Evolutionary conservation across 2,888 invertebrate genomes (phyloP).

Genomic region (Drosophila differens): DNA sequence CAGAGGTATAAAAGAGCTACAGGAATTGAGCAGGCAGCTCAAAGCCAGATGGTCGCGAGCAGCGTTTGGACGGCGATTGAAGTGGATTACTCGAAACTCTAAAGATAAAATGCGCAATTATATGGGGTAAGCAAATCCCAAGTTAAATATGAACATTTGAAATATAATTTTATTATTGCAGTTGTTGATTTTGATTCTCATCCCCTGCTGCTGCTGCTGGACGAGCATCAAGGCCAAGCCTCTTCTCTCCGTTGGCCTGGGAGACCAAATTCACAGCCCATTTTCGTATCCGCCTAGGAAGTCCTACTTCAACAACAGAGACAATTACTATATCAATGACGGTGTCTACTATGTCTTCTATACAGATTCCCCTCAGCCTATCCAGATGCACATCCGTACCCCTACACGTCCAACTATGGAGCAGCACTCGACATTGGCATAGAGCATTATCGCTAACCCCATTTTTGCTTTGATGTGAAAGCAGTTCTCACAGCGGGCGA

Average conservation of each 20-base stretch:
- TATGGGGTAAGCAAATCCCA: conserved; percentile 39
- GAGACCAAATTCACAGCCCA: conserved; percentile 43
- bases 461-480: conserved; percentile 54
- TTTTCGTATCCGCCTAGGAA: conserved; percentile 29
- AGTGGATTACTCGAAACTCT: background rate
- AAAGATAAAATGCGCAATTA: conserved; percentile 54
- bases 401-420: conserved; percentile 36
- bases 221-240: conserved; percentile 55
- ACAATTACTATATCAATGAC: conserved; percentile 37
- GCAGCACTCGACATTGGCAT: conserved; percentile 56
- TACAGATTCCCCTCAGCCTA: conserved; percentile 37
- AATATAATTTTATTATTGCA: conserved; percentile 32
- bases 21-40: conserved; percentile 23
- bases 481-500: conserved; percentile 26
- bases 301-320: conserved; percentile 47
- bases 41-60: conserved; percentile 20
- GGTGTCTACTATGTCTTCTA: conserved; percentile 13
- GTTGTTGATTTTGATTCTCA: conserved; percentile 33
- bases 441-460: conserved; percentile 61
- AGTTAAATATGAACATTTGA: background rate
- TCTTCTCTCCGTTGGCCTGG: conserved; percentile 57
- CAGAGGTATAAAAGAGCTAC: conserved; percentile 57
- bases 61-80: conserved; percentile 8
- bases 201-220: conserved; percentile 31
- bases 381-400: conserved; percentile 6